Evolutionary conservation across 2,888 invertebrate genomes (phyloP), one percentile per base, ranked within the genome.

Genomic region (Carabus problematicus): DNA sequence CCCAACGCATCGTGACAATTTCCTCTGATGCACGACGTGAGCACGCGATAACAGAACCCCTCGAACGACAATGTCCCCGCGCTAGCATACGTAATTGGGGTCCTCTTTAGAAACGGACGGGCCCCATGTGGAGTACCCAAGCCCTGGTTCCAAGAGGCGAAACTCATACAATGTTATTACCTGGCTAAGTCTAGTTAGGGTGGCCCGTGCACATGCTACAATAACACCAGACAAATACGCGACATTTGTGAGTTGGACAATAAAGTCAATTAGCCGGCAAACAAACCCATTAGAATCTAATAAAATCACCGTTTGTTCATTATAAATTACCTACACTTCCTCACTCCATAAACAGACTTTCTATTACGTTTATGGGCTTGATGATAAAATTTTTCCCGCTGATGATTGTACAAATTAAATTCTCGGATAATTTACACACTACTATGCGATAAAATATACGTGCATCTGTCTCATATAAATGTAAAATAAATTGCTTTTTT

Each of bases 221-320:
- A 19, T 45, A 29, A 41, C 64, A 55, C n/a, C n/a, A n/a, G n/a
- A n/a, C 39, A 29, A 18, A 66, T 47, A 49, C 56, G 58, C 58
- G 66, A 66, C 66, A 66, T 42, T 66, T 66, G 64, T 41, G 42
- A 45, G 64, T 58, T 59, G 43, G 63, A 52, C 54, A 54, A 54
- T 14, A 11, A 52, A 58, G 47, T 16, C 66, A 66, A 66, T 66
- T 66, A 66, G 47, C 58, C 40, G 58, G 39, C 66, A 66, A 59
- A 66, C 66, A 66, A 66, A 58, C 59, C 64, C 40, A 66, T 66
- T 58, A 66, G 47, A 29, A 29, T 29, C 29, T 29, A 29, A 29
- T 29, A 29, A 29, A 29, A 29, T 29, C 29, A 29, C 29, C 29
- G 29, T 29, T 29, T 29, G 29, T 29, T 29, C 29, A 29, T 29